These are phyloP conservation scores for Forbesichthys papilliferus DNA, from an alignment of 2,113 vertebrate species.

Conservation along the genomic window DNA sequence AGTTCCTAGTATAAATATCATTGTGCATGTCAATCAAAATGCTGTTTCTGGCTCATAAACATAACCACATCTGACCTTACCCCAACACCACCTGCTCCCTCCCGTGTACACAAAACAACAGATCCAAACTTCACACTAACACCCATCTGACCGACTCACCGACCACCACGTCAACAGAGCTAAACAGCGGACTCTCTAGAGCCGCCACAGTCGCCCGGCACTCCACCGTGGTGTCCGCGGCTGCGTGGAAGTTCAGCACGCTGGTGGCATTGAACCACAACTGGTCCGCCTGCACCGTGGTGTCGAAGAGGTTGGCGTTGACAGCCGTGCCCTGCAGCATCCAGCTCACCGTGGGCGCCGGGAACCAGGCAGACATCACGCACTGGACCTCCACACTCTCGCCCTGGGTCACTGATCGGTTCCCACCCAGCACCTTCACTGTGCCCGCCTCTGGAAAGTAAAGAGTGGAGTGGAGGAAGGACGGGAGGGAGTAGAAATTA, in stretches of 20 bases:
- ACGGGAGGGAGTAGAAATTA: neutral
- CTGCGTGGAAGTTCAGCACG: slow-evolving; percentile 70
- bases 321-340: slow-evolving; percentile 59
- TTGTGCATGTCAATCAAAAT: no score
- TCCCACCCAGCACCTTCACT: slow-evolving; percentile 71
- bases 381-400: slow-evolving; percentile 79
- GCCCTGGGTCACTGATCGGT: slow-evolving; percentile 68
- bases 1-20: no score
- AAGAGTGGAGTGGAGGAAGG: neutral
- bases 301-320: slow-evolving; percentile 62
- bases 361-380: slow-evolving; percentile 77
- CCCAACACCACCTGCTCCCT: no score
- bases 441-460: slow-evolving; percentile 77
- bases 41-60: no score
- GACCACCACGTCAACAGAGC: slow-evolving; percentile 74
- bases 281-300: slow-evolving; percentile 37
- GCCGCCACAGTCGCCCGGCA: slow-evolving; percentile 77
- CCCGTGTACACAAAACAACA: no score
- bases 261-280: slow-evolving; percentile 72
- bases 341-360: slow-evolving; percentile 80
- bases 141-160: slow-evolving; percentile 44
- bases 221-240: slow-evolving; percentile 65
- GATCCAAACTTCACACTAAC: no score
- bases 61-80: no score
- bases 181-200: slow-evolving; percentile 59